Evolutionary conservation across 2,888 invertebrate species (phyloP).

Genomic region (Aleiodes testaceus): DNA sequence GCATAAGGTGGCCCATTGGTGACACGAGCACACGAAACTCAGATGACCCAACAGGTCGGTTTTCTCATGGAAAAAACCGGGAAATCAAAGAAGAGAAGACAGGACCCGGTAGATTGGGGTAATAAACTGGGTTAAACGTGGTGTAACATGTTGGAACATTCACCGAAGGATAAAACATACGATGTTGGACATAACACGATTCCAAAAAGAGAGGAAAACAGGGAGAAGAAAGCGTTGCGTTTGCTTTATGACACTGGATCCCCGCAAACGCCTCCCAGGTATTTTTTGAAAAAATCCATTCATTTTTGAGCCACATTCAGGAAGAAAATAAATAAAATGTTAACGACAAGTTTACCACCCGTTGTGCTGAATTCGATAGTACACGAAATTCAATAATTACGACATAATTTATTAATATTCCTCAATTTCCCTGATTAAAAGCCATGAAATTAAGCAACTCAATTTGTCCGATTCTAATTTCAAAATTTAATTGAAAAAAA

Average conservation of each 20-base stretch:
- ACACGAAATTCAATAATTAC: constrained; percentile 24
- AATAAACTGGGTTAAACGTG: constrained; percentile 44
- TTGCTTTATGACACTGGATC: constrained; percentile 26
- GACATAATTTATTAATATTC: constrained; percentile 6
- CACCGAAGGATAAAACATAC: constrained; percentile 20
- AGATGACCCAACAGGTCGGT: neutral
- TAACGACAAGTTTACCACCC: constrained; percentile 5
- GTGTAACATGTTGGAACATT: constrained; percentile 21
- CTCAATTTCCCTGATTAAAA: too few species aligned
- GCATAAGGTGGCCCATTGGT: constrained; percentile 14
- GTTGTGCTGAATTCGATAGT: constrained; percentile 34
- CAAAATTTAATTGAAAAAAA: too few species aligned
- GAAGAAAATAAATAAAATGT: too few species aligned
- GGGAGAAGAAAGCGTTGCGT: neutral
- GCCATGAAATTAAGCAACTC: too few species aligned
- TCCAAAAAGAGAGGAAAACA: neutral
- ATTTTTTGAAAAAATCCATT: neutral
- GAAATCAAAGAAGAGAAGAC: too few species aligned
- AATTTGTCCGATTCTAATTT: too few species aligned
- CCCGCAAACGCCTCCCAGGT: neutral
- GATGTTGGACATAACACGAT: constrained; percentile 7
- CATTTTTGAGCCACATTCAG: too few species aligned
- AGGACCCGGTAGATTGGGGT: constrained; percentile 29
- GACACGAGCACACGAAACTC: neutral
- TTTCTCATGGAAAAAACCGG: neutral